Evolutionary conservation across 2,113 vertebrate species (phyloP).

Genomic region (Natator depressus): DNA sequence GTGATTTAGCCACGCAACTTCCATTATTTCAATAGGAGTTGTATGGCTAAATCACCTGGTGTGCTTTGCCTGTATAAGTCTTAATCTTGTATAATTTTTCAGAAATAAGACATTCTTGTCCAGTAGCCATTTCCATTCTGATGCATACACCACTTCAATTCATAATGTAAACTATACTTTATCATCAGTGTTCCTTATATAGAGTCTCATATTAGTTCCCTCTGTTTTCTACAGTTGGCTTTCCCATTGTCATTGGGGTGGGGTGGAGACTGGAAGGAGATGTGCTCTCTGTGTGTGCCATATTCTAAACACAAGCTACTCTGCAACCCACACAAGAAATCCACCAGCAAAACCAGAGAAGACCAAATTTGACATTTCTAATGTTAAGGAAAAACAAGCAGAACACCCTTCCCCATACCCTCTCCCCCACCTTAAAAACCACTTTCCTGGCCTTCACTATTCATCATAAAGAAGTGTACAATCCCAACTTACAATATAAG

Average conservation of each 20-base stretch:
- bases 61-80: background rate
- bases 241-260: background rate
- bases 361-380: constrained; percentile 57
- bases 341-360: constrained; percentile 1
- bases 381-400: background rate
- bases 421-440: background rate
- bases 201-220: background rate
- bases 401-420: background rate
- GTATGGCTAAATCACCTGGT: background rate
- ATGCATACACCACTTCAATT: background rate
- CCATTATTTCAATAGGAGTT: background rate
- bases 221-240: background rate
- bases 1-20: background rate
- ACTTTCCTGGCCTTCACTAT: constrained; percentile 18
- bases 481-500: constrained; percentile 12
- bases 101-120: background rate
- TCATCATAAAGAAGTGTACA: constrained; percentile 17
- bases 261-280: background rate
- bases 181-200: background rate
- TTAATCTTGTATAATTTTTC: background rate
- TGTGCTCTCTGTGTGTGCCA: background rate
- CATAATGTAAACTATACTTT: background rate
- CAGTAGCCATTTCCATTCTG: background rate
- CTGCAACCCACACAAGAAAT: constrained; percentile 36
- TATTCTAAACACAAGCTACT: constrained; percentile 25